phyloP scores from a whole-genome alignment of 2,113 vertebrate genomes.

The Petrocephalus microphthalmus region DNA sequence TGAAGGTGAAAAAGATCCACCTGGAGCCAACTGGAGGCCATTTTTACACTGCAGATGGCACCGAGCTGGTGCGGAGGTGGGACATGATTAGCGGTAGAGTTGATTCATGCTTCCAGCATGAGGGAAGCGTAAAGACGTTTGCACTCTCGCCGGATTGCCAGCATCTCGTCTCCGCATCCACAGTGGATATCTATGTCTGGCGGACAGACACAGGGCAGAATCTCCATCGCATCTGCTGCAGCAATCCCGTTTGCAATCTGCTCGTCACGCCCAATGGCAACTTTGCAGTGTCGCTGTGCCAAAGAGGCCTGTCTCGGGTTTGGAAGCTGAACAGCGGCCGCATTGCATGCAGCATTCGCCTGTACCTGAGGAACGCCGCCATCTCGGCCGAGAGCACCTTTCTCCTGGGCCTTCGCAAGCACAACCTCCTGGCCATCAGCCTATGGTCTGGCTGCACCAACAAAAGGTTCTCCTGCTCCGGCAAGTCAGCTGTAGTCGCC shows the following conservation, averaged over 20 bases:
- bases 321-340: constrained; percentile 58
- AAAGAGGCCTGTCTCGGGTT: constrained; percentile 50
- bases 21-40: constrained; percentile 37
- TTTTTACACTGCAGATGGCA: constrained; percentile 63
- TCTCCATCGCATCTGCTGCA: constrained; percentile 47
- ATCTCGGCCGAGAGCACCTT: constrained; percentile 66
- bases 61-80: constrained; percentile 60
- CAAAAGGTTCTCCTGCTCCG: constrained; percentile 55
- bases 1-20: constrained; percentile 44
- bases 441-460: constrained; percentile 64
- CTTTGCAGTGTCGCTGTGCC: constrained; percentile 58
- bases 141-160: constrained; percentile 45
- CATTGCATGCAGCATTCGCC: constrained; percentile 56
- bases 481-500: constrained; percentile 46
- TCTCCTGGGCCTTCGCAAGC: constrained; percentile 51
- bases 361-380: constrained; percentile 46
- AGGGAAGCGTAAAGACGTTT: constrained; percentile 48
- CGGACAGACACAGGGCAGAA: constrained; percentile 53
- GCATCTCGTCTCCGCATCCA: constrained; percentile 54
- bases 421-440: constrained; percentile 61
- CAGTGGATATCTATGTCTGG: constrained; percentile 64
- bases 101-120: constrained; percentile 49
- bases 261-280: constrained; percentile 57
- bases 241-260: constrained; percentile 44
- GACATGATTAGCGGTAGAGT: constrained; percentile 38